phyloP scores from a whole-genome alignment of 2,888 invertebrate species.

The Ophion ventricosus region DNA sequence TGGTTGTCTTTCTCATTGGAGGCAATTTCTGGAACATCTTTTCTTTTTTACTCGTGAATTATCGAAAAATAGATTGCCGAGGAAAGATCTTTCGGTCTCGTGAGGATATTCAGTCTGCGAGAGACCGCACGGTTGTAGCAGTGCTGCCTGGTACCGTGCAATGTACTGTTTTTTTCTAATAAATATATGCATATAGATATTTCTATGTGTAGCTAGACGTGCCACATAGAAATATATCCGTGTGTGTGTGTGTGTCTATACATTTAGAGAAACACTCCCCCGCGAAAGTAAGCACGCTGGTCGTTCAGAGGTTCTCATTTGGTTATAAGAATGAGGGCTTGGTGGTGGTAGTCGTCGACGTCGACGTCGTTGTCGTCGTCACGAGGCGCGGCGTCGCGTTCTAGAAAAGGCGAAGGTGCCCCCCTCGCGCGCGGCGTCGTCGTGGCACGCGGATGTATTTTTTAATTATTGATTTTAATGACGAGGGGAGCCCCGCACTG shows the following conservation, averaged over 20 bases:
- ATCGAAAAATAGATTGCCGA: slow-evolving; percentile 24
- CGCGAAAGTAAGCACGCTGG: slow-evolving; percentile 35
- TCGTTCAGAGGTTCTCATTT: slow-evolving; percentile 72
- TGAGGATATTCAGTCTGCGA: slow-evolving; percentile 11
- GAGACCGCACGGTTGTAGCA: slow-evolving; percentile 64
- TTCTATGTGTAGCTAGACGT: slow-evolving; percentile 21
- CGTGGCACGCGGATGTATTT: slow-evolving; percentile 81
- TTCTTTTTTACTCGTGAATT: background rate
- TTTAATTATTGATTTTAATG: slow-evolving; percentile 84
- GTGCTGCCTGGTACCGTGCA: slow-evolving; percentile 74
- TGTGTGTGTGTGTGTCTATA: background rate
- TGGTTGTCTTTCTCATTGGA: background rate
- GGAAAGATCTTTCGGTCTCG: slow-evolving; percentile 24
- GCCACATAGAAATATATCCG: background rate
- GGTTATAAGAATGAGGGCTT: slow-evolving; percentile 37
- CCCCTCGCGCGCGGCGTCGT: slow-evolving; percentile 63
- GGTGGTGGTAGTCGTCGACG: slow-evolving; percentile 52
- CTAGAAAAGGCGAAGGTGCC: slow-evolving; percentile 82
- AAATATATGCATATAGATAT: slow-evolving; percentile 22
- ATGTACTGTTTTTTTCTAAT: slow-evolving; percentile 14
- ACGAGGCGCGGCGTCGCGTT: slow-evolving; percentile 74
- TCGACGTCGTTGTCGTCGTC: slow-evolving; percentile 51
- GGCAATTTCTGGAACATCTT: background rate
- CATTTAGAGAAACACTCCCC: slow-evolving; percentile 47
- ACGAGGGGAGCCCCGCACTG: slow-evolving; percentile 79